Evolutionary conservation across 2,113 vertebrate species (phyloP), one percentile per base, ranked within the genome.

Genomic region (Crotalus helleri): DNA sequence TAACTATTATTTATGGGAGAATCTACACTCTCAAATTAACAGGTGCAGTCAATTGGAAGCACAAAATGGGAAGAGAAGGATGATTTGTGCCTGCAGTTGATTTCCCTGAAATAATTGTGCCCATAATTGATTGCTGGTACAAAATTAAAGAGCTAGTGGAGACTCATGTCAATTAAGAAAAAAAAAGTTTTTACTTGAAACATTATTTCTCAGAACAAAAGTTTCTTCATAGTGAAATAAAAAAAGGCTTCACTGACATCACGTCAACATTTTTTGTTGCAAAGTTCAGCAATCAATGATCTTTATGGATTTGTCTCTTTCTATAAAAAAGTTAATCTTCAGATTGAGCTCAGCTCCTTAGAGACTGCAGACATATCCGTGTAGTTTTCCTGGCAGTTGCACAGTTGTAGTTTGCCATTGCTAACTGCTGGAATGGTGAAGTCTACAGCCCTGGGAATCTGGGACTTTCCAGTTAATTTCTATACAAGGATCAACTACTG

Each of bases 51-150:
- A 93, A 93, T 89, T 91, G 86, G 81, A 39, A 33, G 86, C 88
- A 91, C 46, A 85, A 93, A 91, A 91, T n/a, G 61, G 87, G 54
- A 58, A 88, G 87, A 91, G 39, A 93, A 91, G 89, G 64, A 85
- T 93, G 93, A 93, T 91, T 93, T 93, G 93, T 89, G 54, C 87
- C 53, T 89, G 54, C 90, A 91, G 81, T 93, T 93, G 93, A 93
- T 93, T 93, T 87, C 54, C 33, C 87, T 91, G 85, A 87, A 90
- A 91, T 93, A 93, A 93, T 93, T 93, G 74, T 90, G 55, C 12
- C 88, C 88, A 86, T 61, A 93, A 91, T 91, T 91, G 93, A 93
- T 93, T 93, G 90, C 86, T 29, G 13, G 90, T 85, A 49, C 61
- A 88, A 93, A 93, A 93, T 91, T 91, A 93, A 88, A 91, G 90